Conservation (phyloP, 1,140 invertebrate species). For the Panagrolaimus sp. region DNA sequence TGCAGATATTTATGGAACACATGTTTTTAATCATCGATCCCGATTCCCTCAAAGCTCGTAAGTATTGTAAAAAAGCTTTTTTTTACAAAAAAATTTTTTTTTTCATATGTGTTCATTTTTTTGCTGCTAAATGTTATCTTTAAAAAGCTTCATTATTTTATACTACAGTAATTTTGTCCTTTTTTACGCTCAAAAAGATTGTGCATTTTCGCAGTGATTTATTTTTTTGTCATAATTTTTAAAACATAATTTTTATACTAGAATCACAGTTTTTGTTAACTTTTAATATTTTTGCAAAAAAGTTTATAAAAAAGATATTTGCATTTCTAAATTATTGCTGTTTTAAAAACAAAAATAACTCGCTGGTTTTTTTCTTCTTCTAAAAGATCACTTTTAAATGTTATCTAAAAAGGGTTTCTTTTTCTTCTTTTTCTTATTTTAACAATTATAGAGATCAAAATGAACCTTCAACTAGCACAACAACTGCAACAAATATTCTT, state of each 20-base stretch:
- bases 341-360: too few relatives aligned
- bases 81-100: too few relatives aligned
- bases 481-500: background rate
- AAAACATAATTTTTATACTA: too few relatives aligned
- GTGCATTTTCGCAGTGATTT: background rate
- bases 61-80: conserved; percentile 15
- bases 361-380: too few relatives aligned
- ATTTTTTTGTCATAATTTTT: background rate
- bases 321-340: too few relatives aligned
- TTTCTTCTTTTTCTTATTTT: too few relatives aligned
- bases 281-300: too few relatives aligned
- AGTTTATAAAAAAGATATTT: too few relatives aligned
- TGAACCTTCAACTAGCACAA: conserved; percentile 3
- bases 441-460: conserved; percentile 8
- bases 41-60: conserved; percentile 28
- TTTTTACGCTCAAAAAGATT: background rate
- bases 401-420: too few relatives aligned
- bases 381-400: too few relatives aligned
- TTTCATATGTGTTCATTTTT: background rate
- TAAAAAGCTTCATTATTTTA: background rate
- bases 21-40: conserved; percentile 45
- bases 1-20: conserved; percentile 52
- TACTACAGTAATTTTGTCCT: background rate
- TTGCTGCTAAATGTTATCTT: conserved; percentile 5
- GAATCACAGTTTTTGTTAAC: too few relatives aligned